Evolutionary conservation across 2,797 vertebrate species (phyloP).

Genomic region (Dipus sagitta): DNA sequence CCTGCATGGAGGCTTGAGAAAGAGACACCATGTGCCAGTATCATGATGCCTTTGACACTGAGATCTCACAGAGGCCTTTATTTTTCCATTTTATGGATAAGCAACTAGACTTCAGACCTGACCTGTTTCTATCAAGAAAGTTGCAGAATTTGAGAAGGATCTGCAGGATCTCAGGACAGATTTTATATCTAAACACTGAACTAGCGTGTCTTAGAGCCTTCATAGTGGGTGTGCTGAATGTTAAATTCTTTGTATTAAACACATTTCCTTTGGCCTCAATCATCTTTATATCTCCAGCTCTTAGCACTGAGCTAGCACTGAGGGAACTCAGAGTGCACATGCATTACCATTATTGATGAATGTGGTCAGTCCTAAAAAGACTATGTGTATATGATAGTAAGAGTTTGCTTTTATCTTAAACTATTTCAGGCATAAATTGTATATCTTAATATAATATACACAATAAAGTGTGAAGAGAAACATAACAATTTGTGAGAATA

Average conservation of each 20-base stretch:
- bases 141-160: neutral
- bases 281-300: neutral
- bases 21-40: neutral
- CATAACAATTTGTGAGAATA: neutral
- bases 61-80: neutral
- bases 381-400: neutral
- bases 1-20: neutral
- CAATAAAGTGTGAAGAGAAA: neutral
- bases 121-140: neutral
- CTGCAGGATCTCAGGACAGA: neutral
- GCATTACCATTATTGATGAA: neutral
- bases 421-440: neutral
- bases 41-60: neutral
- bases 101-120: neutral
- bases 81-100: neutral
- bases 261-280: neutral
- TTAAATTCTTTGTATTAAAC: neutral
- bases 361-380: neutral
- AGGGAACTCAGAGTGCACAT: neutral
- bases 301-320: neutral
- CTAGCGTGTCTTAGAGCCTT: neutral
- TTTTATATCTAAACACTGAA: neutral
- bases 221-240: neutral
- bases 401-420: neutral
- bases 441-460: neutral